Conservation (phyloP, 1,140 invertebrate genomes). For the Papilio polytes region DNA sequence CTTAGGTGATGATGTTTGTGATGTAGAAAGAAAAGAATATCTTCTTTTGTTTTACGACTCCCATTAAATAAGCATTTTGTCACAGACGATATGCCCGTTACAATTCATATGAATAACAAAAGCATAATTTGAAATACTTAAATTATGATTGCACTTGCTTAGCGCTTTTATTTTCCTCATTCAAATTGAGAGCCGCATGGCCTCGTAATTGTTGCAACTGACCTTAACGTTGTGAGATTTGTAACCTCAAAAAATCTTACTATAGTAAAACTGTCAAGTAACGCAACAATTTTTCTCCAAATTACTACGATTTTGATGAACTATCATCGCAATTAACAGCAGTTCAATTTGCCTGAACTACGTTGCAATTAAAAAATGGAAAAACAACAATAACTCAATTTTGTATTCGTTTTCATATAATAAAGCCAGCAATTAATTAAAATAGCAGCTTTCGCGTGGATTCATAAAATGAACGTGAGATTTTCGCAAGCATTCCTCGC, state of each 20-base stretch:
- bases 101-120: too few species aligned
- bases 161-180: not conserved
- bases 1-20: too few species aligned
- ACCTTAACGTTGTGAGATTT: not conserved
- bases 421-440: constrained; percentile 43
- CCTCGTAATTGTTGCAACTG: not conserved
- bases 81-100: too few species aligned
- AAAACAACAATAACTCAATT: constrained; percentile 26
- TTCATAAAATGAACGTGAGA: constrained; percentile 63
- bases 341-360: not conserved
- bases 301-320: not conserved
- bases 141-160: not conserved
- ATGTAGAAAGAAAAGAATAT: too few species aligned
- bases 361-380: not conserved
- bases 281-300: not conserved
- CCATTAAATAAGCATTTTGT: too few species aligned
- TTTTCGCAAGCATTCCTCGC: constrained; percentile 70
- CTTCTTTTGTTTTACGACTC: too few species aligned
- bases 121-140: not conserved
- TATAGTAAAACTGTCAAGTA: not conserved
- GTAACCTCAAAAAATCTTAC: not conserved
- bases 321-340: not conserved
- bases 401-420: constrained; percentile 36
- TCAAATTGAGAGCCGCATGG: not conserved
- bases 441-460: constrained; percentile 51